Evolutionary conservation across 1,140 invertebrate genomes (phyloP), one percentile per base, ranked within the genome.

Genomic region (Delia radicum): DNA sequence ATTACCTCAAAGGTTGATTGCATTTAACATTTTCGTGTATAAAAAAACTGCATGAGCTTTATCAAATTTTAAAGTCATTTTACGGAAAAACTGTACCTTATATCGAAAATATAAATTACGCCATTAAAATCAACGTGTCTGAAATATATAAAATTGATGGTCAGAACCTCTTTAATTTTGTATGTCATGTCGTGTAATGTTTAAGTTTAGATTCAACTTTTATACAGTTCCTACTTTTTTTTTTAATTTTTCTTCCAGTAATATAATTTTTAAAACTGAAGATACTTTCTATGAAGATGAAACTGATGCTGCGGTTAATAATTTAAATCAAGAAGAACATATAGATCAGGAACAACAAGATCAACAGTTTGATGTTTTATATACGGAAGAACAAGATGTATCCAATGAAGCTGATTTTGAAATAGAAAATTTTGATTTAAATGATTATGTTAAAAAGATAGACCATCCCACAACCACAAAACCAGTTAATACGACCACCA

Each of bases 401-500:
- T 31, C 29, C 18, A 31, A 69, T 33, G 65, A 69, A 37, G 31
- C 31, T 12, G 65, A 69, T 33, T 69, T 33, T 24, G 65, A 69
- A 33, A 33, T 33, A 2, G 65, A 69, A 37, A 69, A 69, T 69
- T 69, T 69, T 6, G 65, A 69, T 69, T 69, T 69, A 69, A 69
- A 69, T 24, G 65, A 69, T 10, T 69, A 69, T 27, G 31, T 69
- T 8, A 69, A 69, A 21, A 69, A 69, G 21, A 69, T 69, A 33
- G 65, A 69, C 12, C 8, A 21, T 7, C 6, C 48, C 2, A 55
- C 48, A 7, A 55, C 48, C n/a, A 21, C n/a, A 3, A 69, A 69
- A 18, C 21, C 65, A 21, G 21, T n/a, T 10, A 18, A 33, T 10
- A 26, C 29, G 2, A 29, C 48, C 10, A 55, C 18, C 10, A 21